Conservation (phyloP, 2,888 invertebrate species). For the Synanthedon myopaeformis region DNA sequence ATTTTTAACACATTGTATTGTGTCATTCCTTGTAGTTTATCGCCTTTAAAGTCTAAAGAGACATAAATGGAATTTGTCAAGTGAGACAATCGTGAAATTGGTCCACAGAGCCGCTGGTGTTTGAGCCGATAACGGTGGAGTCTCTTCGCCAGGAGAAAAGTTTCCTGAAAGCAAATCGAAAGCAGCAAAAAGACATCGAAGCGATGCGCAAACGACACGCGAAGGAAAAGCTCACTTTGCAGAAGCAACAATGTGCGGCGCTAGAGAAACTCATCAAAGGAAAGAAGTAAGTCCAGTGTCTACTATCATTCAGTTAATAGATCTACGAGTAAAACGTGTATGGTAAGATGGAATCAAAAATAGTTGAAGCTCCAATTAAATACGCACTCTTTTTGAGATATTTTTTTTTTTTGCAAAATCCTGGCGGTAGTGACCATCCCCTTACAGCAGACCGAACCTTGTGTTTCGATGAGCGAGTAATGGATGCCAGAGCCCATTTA, state of each 20-base stretch:
- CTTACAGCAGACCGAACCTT: no score
- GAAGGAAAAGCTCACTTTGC: slow-evolving; percentile 91
- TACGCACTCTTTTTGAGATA: not conserved
- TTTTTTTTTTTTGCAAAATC: not conserved
- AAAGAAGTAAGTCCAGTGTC: slow-evolving; percentile 77
- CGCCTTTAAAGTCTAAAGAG: no score
- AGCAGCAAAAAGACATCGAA: slow-evolving; percentile 96
- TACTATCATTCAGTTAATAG: not conserved
- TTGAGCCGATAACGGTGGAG: slow-evolving; percentile 92
- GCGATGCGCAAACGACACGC: slow-evolving; percentile 90
- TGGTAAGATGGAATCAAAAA: no score
- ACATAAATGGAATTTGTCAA: not conserved
- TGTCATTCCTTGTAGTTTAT: no score
- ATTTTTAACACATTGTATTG: no score
- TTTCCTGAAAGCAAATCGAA: slow-evolving; percentile 91
- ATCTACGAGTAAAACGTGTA: no score
- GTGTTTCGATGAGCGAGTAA: no score
- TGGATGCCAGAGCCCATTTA: no score
- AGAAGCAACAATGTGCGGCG: slow-evolving; percentile 90
- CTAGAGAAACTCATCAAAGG: slow-evolving; percentile 95
- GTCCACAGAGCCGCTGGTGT: slow-evolving; percentile 76
- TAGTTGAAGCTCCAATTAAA: no score
- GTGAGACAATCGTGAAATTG: not conserved
- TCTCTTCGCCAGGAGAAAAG: slow-evolving; percentile 89
- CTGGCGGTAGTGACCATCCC: no score